Evolutionary conservation across 2,888 invertebrate genomes (phyloP).

Genomic region (Cremastinae sp.): DNA sequence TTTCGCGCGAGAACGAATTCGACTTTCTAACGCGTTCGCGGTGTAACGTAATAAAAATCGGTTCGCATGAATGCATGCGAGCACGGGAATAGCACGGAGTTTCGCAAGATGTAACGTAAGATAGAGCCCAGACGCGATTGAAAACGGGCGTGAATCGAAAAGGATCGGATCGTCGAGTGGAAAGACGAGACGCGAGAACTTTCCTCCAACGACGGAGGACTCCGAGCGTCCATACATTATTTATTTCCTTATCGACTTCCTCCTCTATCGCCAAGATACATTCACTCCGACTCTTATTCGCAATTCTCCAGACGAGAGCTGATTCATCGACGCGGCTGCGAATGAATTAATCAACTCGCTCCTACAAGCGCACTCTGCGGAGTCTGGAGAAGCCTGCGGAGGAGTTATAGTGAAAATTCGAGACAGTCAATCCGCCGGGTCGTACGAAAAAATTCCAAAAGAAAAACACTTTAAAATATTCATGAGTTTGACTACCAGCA

Average conservation of each 20-base stretch:
- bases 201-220: conserved; percentile 36
- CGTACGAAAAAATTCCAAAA: too few species aligned
- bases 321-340: conserved; percentile 51
- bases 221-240: conserved; percentile 1
- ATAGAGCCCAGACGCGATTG: not conserved
- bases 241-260: conserved; percentile 14
- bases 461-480: too few species aligned
- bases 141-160: conserved; percentile 1
- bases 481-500: too few species aligned
- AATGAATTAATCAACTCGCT: conserved; percentile 54
- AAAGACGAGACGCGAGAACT: conserved; percentile 43
- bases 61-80: conserved; percentile 43
- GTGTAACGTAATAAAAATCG: conserved; percentile 33
- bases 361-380: conserved; percentile 20
- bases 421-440: not conserved
- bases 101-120: conserved; percentile 52
- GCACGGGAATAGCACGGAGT: conserved; percentile 38
- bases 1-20: conserved; percentile 55
- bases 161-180: conserved; percentile 36
- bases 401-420: conserved; percentile 17
- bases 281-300: conserved; percentile 5
- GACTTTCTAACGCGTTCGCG: conserved; percentile 58
- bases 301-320: conserved; percentile 37
- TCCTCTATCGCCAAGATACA: conserved; percentile 20
- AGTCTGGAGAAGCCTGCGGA: not conserved